Conservation (phyloP, 2,113 vertebrate genomes). For the Mirza zaza region DNA sequence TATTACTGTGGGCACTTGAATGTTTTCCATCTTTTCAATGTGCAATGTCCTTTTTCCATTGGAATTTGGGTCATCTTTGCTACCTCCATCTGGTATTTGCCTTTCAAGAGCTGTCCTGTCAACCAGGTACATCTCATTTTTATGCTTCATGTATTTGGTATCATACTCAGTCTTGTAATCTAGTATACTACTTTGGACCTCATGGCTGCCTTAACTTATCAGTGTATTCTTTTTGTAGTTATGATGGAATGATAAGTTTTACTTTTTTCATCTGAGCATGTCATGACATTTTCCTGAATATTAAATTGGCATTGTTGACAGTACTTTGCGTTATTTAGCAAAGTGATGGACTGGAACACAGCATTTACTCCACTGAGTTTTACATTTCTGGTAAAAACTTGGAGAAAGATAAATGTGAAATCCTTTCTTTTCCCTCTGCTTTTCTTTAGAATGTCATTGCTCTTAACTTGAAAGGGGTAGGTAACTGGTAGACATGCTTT, state of each 20-base stretch:
- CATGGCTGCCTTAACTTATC: neutral
- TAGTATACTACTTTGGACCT: neutral
- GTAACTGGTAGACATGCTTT: neutral
- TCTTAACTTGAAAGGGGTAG: neutral
- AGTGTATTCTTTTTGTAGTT: neutral
- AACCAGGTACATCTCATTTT: neutral
- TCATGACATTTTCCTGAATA: neutral
- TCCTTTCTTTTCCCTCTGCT: neutral
- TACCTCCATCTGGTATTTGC: neutral
- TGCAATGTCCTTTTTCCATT: neutral
- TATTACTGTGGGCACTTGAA: neutral
- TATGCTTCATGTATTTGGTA: neutral
- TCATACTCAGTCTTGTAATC: neutral
- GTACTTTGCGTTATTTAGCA: neutral
- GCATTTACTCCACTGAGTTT: neutral
- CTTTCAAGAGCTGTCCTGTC: neutral
- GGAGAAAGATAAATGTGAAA: neutral
- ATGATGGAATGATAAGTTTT: neutral
- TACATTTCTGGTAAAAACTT: neutral
- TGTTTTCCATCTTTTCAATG: neutral
- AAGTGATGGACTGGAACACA: neutral
- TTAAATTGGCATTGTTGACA: neutral
- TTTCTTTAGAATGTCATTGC: neutral
- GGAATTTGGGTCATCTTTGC: neutral
- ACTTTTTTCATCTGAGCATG: neutral